phyloP scores from a whole-genome alignment of 2,113 vertebrate species.

The Periophthalmodon schlosseri region DNA sequence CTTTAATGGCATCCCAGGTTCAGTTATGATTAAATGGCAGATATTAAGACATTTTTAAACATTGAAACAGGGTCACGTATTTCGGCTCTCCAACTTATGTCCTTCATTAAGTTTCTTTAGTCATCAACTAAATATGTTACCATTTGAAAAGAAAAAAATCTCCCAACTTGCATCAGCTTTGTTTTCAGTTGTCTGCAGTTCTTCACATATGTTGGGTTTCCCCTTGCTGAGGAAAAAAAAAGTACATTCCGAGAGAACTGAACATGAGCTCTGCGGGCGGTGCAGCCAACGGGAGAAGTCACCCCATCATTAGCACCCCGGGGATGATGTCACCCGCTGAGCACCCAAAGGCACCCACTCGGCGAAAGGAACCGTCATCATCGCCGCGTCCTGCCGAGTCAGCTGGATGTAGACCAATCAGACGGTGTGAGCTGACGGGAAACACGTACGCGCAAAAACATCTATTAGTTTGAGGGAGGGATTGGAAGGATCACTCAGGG shows the following conservation, averaged over 20 bases:
- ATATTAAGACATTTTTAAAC: too few relatives aligned
- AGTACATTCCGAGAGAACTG: conserved; percentile 39
- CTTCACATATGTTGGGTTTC: conserved; percentile 16
- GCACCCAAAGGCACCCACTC: conserved; percentile 31
- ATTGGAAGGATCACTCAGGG: not conserved
- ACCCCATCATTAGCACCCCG: conserved; percentile 50
- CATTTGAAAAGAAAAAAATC: not conserved
- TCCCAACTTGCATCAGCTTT: not conserved
- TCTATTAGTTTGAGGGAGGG: not conserved
- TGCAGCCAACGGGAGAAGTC: conserved; percentile 41
- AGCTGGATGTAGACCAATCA: conserved; percentile 38
- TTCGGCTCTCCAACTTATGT: not conserved
- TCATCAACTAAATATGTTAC: not conserved
- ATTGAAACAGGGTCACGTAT: too few relatives aligned
- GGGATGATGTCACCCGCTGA: conserved; percentile 66
- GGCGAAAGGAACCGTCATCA: conserved; percentile 36
- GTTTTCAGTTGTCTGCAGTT: conserved; percentile 2
- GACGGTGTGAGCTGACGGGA: conserved; percentile 10
- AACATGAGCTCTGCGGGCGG: conserved; percentile 46
- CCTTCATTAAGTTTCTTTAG: not conserved
- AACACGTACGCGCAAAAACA: conserved; percentile 18
- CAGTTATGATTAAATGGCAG: too few relatives aligned
- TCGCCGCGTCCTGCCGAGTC: conserved; percentile 53
- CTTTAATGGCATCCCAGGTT: too few relatives aligned
- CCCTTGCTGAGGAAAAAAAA: conserved; percentile 30